Evolutionary conservation across 2,113 vertebrate genomes (phyloP).

Genomic region (Aleadryas rufinucha): DNA sequence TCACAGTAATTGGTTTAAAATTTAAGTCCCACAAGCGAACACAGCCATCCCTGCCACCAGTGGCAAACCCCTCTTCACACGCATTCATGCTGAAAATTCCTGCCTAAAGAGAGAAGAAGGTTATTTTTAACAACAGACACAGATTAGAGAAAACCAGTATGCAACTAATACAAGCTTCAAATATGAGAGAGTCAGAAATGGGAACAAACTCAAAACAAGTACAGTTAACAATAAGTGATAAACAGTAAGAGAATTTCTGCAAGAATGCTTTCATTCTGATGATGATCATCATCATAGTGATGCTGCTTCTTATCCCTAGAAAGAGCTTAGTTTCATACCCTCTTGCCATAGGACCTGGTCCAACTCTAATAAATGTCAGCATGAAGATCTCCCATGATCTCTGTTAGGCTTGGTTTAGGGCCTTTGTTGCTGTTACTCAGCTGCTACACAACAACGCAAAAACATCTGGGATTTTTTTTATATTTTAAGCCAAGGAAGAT

Average conservation of each 20-base stretch:
- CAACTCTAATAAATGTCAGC: not conserved
- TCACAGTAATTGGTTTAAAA: conserved; percentile 99
- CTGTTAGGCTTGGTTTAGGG: not conserved
- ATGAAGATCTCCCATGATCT: not conserved
- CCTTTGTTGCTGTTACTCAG: not conserved
- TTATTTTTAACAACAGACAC: not conserved
- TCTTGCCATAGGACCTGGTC: not conserved
- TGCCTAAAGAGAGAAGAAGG: conserved; percentile 78
- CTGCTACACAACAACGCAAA: not conserved
- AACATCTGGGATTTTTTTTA: not conserved
- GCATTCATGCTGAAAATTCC: conserved; percentile 99
- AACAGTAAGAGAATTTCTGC: not conserved
- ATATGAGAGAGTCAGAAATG: not conserved
- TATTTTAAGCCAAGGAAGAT: not conserved
- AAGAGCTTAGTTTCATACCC: not conserved
- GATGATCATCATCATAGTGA: not conserved
- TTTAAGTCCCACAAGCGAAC: conserved; percentile 98
- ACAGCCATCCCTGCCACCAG: conserved; percentile 95
- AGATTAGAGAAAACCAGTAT: not conserved
- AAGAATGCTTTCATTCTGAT: not conserved
- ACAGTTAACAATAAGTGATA: not conserved
- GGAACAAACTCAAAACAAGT: not conserved
- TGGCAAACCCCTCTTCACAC: conserved; percentile 97
- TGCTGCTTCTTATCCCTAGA: not conserved
- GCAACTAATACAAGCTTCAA: not conserved